Conservation (phyloP, 2,888 invertebrate genomes). For the Encarsia formosa region DNA sequence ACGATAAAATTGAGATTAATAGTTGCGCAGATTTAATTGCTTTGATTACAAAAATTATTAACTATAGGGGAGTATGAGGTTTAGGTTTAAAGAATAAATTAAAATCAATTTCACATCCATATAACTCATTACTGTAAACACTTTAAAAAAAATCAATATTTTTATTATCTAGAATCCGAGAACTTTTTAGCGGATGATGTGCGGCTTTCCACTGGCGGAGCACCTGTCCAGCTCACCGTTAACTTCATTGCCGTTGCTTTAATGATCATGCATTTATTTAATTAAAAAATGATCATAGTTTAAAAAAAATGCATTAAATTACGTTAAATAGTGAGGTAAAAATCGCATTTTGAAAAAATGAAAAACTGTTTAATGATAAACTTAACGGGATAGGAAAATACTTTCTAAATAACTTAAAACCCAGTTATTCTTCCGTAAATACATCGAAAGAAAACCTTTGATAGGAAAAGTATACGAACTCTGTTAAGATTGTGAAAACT, state of each 20-base stretch:
- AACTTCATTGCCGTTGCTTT: constrained; percentile 46
- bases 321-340: too few relatives aligned
- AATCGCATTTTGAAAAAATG: too few relatives aligned
- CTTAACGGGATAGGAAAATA: too few relatives aligned
- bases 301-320: constrained; percentile 2
- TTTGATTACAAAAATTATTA: constrained; percentile 4
- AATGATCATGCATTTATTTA: constrained; percentile 42
- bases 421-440: too few relatives aligned
- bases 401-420: too few relatives aligned
- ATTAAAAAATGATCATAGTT: constrained; percentile 33
- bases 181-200: constrained; percentile 43
- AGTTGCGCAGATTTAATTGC: background rate
- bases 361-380: too few relatives aligned
- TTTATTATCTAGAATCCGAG: constrained; percentile 48
- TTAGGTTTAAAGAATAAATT: constrained; percentile 14
- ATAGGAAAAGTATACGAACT: too few relatives aligned
- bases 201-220: constrained; percentile 42
- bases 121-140: constrained; percentile 5
- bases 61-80: constrained; percentile 25
- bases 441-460: too few relatives aligned
- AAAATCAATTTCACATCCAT: constrained; percentile 9
- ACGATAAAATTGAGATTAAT: too few relatives aligned
- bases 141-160: constrained; percentile 33
- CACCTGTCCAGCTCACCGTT: constrained; percentile 45
- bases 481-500: too few relatives aligned